Percentiles rank a stretch among this genome's conserved stretches.
Conservation (phyloP, 2,797 vertebrate species). For the Micropoecilia bifurca region DNA sequence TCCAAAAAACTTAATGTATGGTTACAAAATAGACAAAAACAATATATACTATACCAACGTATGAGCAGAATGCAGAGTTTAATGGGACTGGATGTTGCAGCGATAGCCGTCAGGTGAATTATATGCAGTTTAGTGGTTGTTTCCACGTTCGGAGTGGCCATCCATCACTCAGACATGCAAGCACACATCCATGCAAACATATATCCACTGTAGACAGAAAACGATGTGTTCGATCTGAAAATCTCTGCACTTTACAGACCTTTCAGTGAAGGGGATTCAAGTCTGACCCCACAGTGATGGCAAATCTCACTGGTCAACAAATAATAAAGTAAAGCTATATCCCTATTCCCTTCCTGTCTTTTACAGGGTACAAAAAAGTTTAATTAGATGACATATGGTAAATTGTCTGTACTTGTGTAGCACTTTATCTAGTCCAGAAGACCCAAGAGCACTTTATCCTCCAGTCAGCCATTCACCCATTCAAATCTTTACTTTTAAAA, state of each 20-base stretch:
- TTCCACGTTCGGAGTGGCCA: conserved; percentile 6
- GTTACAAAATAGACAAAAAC: conserved; percentile 25
- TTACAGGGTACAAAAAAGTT: conserved; percentile 29
- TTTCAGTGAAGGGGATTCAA: conserved; percentile 31
- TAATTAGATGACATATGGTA: conserved; percentile 12
- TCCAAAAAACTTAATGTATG: conserved; percentile 27
- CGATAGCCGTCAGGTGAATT: conserved; percentile 12
- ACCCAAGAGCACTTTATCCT: neutral
- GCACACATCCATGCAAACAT: neutral
- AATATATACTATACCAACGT: conserved; percentile 3
- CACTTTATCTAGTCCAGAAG: neutral
- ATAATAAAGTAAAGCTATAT: conserved; percentile 37
- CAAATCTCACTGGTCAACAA: conserved; percentile 48
- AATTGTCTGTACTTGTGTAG: neutral
- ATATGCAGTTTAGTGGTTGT: conserved; percentile 16
- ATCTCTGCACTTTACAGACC: conserved; percentile 42
- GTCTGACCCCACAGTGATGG: conserved; percentile 31
- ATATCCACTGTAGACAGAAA: conserved; percentile 15
- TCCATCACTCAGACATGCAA: conserved; percentile 3
- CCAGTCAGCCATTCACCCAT: neutral
- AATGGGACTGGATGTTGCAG: conserved; percentile 1
- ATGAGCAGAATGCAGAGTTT: conserved; percentile 14
- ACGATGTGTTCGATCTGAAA: conserved; percentile 38
- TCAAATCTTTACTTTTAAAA: too few species aligned
- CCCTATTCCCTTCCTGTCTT: conserved; percentile 17